phyloP scores from a whole-genome alignment of 2,113 vertebrate species.

The Paralichthys olivaceus region DNA sequence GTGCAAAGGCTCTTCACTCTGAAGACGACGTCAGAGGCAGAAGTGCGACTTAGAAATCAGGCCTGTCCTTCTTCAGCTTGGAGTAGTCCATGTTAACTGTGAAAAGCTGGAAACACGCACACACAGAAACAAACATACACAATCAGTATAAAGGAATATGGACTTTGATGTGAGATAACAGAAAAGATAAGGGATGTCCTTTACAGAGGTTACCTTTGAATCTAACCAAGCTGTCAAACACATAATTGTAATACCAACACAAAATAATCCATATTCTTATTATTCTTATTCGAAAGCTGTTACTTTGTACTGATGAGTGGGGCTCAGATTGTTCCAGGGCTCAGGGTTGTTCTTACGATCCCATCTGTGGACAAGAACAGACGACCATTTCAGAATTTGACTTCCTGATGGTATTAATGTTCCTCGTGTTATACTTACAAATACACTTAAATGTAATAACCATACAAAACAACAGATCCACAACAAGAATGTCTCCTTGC shows the following conservation, averaged over 20 bases:
- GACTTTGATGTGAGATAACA: constrained; percentile 58
- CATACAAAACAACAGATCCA: not conserved
- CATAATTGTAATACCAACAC: not conserved
- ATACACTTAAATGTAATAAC: not conserved
- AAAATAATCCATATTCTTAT: not conserved
- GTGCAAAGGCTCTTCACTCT: constrained; percentile 40
- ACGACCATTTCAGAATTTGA: not conserved
- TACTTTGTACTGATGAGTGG: constrained; percentile 94
- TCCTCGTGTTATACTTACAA: not conserved
- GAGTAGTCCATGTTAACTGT: constrained; percentile 90
- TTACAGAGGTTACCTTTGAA: not conserved
- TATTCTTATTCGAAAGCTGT: not conserved
- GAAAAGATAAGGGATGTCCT: constrained; percentile 5
- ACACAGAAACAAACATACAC: constrained; percentile 31
- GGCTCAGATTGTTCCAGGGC: constrained; percentile 90
- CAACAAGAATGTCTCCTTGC: too few relatives aligned
- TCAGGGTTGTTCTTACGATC: constrained; percentile 96
- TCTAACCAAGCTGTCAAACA: not conserved
- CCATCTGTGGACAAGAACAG: constrained; percentile 83
- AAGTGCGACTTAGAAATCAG: constrained; percentile 87
- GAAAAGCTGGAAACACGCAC: constrained; percentile 83
- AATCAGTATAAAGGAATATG: constrained; percentile 30
- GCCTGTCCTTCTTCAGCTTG: constrained; percentile 93
- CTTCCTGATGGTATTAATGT: not conserved
- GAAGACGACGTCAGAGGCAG: not conserved